Base-by-base conservation (phyloP, 2,888 invertebrate species). In the Cephus runcator region DNA sequence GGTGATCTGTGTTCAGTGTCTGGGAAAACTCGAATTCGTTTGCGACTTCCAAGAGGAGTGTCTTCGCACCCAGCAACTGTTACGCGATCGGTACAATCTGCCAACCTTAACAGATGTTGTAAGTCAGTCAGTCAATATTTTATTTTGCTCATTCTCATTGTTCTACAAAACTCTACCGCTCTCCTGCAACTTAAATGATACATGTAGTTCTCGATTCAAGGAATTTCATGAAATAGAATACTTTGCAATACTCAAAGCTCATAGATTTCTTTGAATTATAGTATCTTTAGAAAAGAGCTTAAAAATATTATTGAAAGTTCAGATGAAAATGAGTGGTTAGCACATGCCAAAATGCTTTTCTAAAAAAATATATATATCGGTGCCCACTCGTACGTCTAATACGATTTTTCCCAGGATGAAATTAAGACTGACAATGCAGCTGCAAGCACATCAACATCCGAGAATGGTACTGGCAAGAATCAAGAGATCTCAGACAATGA, bases 41-140 rank as follows among this genome's bases (percentile, higher is more conserved):
- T 91, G 91, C 81, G 91, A 91, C 86, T 91, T 91, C 83, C 91
- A 91, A 90, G 91, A 91, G 86, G 91, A 91, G 87, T 91, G 91
- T 89, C 90, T 91, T 79, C 91, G 90, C 84, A 91, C 91, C 83
- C 91, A 91, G 87, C 88, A 90, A 84, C 85, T 88, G 85, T 89
- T 91, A 84, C 90, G 88, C 85, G 87, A 91, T 86, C 90, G 88
- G 79, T 91, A 89, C 86, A 90, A 88, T 88, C 87, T 90, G 80
- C 90, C 90, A 86, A 84, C 90, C 83, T 85, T 90, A 82, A 84
- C 88, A 86, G 86, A 90, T 82, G 83, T 87, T 87, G 91, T 91
- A 91, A 91, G 91, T 91, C 83, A 73, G 77, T 77, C 75, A 91
- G 91, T 91, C 83, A 73, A 75, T 77, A 71, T 71, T 31, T 31